phyloP scores from a whole-genome alignment of 2,113 vertebrate genomes.

The Mesocricetus auratus region DNA sequence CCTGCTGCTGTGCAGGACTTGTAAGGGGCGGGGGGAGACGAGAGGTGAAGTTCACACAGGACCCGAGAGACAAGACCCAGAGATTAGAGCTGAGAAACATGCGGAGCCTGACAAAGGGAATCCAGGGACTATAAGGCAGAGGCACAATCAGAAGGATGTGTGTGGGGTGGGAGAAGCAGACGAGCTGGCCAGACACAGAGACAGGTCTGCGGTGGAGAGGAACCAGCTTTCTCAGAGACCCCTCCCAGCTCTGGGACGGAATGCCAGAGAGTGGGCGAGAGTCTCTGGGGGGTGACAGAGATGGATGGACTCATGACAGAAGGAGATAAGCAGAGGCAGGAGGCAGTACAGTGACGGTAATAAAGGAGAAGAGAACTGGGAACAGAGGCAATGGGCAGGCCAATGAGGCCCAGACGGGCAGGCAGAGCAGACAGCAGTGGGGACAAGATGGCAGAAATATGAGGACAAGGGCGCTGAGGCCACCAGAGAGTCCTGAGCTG shows the following conservation, averaged over 20 bases:
- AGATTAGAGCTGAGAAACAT: not conserved
- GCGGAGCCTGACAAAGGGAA: not conserved
- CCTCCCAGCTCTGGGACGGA: not conserved
- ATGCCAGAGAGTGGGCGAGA: not conserved
- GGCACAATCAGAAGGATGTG: not conserved
- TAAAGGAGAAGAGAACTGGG: constrained; percentile 27
- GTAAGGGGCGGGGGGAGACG: not conserved
- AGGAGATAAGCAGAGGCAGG: constrained; percentile 52
- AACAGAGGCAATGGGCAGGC: not conserved
- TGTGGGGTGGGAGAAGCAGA: not conserved
- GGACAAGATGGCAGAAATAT: not conserved
- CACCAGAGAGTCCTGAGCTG: not conserved
- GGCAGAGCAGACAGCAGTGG: not conserved
- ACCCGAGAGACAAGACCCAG: not conserved
- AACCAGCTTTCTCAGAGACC: not conserved
- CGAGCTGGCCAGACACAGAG: not conserved
- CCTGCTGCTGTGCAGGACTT: not conserved
- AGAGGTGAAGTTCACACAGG: not conserved
- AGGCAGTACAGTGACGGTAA: constrained; percentile 32
- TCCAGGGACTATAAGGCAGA: constrained; percentile 23
- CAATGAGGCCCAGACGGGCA: not conserved
- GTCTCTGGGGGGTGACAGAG: constrained; percentile 36
- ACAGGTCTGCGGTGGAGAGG: not conserved
- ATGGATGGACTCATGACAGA: constrained; percentile 27
- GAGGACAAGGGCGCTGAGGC: not conserved